Base-by-base conservation (phyloP, 1,140 invertebrate species). In the Mactra quadrangularis region DNA sequence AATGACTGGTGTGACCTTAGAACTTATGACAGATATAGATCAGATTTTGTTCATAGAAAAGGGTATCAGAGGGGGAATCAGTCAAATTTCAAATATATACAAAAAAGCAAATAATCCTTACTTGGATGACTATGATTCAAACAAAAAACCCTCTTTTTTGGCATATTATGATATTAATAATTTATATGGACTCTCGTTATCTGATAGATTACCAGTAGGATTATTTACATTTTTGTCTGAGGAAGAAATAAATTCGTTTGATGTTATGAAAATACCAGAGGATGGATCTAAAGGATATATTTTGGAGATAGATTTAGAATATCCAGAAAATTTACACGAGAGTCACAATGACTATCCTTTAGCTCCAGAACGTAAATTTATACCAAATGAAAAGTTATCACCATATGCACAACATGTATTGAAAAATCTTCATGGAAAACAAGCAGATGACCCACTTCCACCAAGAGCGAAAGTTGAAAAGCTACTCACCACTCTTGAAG, bases 331-430 rank as follows among this genome's bases (percentile, higher is more conserved):
- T 27, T 59, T 95, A 25, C 95, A 95, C 89, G 90, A 95, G 70
- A 25, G 31, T 7, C 94, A 95, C 90, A 93, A 91, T 83, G 93
- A 94, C 84, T 93, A 94, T 55, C 94, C 94, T 45, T 92, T 94
- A 82, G 93, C 91, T 82, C 87, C 93, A 13, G 92, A 94, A 86
- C 60, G 60, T 15, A 77, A 70, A 71, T 31, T 59, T 57, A 71
- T 82, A 38, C 33, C 50, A 25, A 78, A 85, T 76, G 77, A 82
- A 19, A 60, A 71, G n/a, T 52, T 85, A 62, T 82, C 83, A 17
- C 55, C 60, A n/a, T 55, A 82, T 55, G 79, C 77, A 55, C 53
- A 72, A 71, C 33, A 78, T 11, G 50, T 85, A 22, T 82, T 47
- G 84, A 78, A 77, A 82, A 60, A 85, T 31, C 31, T 85, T 17